Conservation (phyloP, 1,140 invertebrate genomes). For the Cotesia glomerata region DNA sequence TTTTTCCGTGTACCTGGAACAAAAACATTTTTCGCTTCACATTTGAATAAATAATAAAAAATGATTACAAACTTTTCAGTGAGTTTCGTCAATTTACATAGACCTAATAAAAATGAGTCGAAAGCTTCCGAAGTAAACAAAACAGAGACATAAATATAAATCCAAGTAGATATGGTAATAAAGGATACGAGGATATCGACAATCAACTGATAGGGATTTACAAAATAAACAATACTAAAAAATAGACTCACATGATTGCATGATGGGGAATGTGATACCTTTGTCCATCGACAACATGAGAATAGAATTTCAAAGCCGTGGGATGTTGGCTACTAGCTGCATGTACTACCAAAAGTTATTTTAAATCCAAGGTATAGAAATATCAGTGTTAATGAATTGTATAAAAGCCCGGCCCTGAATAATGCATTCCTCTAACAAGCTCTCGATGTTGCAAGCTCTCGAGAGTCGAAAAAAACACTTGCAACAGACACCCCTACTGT, state of each 20-base stretch:
- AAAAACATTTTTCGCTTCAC: too few species aligned
- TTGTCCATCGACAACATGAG: neutral
- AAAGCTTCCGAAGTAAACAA: too few species aligned
- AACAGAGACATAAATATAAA: too few species aligned
- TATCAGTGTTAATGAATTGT: conserved; percentile 28
- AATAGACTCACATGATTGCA: neutral
- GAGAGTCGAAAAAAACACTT: conserved; percentile 25
- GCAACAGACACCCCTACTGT: neutral
- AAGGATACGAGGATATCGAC: neutral
- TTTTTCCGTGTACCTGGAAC: too few species aligned
- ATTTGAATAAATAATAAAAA: too few species aligned
- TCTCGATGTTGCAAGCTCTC: neutral
- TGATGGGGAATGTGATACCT: neutral
- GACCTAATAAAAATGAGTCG: too few species aligned
- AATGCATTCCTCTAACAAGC: conserved; percentile 27
- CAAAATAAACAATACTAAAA: neutral
- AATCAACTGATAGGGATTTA: neutral
- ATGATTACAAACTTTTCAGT: too few species aligned
- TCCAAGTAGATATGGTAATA: neutral
- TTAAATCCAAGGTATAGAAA: conserved; percentile 16
- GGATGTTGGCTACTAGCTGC: neutral
- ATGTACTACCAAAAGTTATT: conserved; percentile 18
- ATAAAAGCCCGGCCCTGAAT: conserved; percentile 26
- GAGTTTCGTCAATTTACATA: too few species aligned
- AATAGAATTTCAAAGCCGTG: conserved; percentile 16